phyloP scores from a whole-genome alignment of 2,113 vertebrate genomes.

The Etheostoma spectabile region DNA sequence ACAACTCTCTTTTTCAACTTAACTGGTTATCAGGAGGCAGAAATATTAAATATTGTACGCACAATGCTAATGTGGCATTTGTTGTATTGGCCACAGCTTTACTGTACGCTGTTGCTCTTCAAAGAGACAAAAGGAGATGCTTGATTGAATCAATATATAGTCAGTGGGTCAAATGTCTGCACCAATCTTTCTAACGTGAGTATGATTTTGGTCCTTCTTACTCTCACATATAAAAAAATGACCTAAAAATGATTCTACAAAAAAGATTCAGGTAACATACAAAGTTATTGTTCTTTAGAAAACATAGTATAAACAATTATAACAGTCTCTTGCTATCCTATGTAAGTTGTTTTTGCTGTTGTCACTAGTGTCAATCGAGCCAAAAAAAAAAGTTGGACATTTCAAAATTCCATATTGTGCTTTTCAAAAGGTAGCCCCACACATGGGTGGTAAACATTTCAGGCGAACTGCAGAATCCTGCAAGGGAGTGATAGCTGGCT shows the following conservation, averaged over 20 bases:
- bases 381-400: conserved; percentile 61
- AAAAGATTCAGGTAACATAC: conserved; percentile 81
- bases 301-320: conserved; percentile 82
- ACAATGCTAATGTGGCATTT: conserved; percentile 46
- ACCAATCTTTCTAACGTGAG: conserved; percentile 49
- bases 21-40: conserved; percentile 27
- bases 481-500: conserved; percentile 69
- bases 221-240: conserved; percentile 83
- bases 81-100: conserved; percentile 40
- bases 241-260: conserved; percentile 83
- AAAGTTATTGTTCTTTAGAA: conserved; percentile 85
- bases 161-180: conserved; percentile 40
- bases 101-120: conserved; percentile 60
- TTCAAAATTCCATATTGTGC: conserved; percentile 81
- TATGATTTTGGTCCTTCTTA: conserved; percentile 85
- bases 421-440: conserved; percentile 76
- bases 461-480: conserved; percentile 62
- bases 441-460: conserved; percentile 71
- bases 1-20: conserved; percentile 18
- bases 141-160: conserved; percentile 57
- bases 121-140: conserved; percentile 52
- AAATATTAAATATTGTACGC: conserved; percentile 33
- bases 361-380: conserved; percentile 77
- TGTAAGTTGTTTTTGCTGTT: conserved; percentile 78
- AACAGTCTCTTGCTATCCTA: conserved; percentile 85